Conservation (phyloP, 2,113 vertebrate species). For the Pterophyllum scalare region DNA sequence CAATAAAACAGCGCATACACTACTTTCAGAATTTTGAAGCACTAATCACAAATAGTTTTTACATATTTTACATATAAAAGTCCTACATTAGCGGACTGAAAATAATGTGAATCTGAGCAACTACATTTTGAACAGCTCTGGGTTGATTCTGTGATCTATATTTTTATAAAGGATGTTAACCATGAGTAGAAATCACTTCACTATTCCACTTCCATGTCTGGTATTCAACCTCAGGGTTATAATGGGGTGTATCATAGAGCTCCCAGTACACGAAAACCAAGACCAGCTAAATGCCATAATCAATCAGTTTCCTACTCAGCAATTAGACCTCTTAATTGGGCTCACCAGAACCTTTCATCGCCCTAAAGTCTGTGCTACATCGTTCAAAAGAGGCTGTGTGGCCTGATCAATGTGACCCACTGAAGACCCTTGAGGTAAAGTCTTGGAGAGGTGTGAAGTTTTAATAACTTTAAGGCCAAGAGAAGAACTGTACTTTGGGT, state of each 20-base stretch:
- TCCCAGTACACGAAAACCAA: background rate
- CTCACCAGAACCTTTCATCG: conserved; percentile 21
- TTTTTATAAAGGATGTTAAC: background rate
- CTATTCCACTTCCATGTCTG: background rate
- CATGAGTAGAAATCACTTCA: background rate
- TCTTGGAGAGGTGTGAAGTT: conserved; percentile 6
- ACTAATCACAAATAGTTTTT: no score
- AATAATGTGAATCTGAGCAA: background rate
- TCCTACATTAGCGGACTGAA: background rate
- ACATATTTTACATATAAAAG: background rate
- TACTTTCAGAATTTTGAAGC: no score
- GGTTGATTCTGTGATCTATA: background rate
- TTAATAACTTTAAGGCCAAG: conserved; percentile 30
- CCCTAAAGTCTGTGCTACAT: background rate
- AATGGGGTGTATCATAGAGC: conserved; percentile 1
- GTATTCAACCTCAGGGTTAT: background rate
- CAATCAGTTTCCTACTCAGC: conserved; percentile 59
- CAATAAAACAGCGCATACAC: background rate
- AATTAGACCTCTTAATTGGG: conserved; percentile 55
- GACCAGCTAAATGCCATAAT: conserved; percentile 53
- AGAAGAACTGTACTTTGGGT: background rate
- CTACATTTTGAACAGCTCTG: background rate
- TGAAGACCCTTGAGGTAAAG: conserved; percentile 11
- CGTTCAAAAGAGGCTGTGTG: conserved; percentile 34
- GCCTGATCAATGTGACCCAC: conserved; percentile 30